These are phyloP conservation scores for Agrotis clavis DNA, from an alignment of 2,888 invertebrate species.

Conservation along the genomic window DNA sequence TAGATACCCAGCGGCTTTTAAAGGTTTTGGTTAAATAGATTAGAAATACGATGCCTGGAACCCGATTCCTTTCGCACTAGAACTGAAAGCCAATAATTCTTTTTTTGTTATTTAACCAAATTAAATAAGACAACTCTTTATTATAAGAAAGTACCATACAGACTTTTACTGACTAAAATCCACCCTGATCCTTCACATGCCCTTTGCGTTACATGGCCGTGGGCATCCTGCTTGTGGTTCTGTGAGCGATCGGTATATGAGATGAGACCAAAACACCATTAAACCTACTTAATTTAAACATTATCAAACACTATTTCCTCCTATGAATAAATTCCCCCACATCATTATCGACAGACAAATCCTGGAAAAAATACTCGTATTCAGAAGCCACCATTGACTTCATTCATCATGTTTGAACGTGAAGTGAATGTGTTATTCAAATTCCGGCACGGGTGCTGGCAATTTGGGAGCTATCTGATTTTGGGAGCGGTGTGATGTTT, in stretches of 20 bases:
- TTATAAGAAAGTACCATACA: no score
- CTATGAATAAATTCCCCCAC: constrained; percentile 54
- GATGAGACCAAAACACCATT: neutral
- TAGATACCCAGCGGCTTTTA: no score
- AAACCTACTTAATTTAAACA: constrained; percentile 6
- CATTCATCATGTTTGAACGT: constrained; percentile 73
- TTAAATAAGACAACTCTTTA: no score
- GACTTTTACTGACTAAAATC: no score
- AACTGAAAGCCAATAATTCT: no score
- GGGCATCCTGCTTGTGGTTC: no score
- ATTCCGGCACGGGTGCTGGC: constrained; percentile 51
- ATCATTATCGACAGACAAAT: constrained; percentile 62
- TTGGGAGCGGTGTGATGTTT: constrained; percentile 21
- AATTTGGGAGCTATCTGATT: constrained; percentile 47
- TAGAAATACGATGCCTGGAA: neutral
- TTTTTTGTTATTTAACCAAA: no score
- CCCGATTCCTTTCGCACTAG: neutral
- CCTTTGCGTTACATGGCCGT: no score
- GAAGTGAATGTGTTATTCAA: constrained; percentile 65
- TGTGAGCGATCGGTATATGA: no score
- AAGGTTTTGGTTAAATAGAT: neutral
- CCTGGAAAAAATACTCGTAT: constrained; percentile 64
- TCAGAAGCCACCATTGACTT: constrained; percentile 58
- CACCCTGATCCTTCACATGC: no score
- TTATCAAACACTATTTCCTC: constrained; percentile 20